A percentile compares a stretch with the other conserved stretches of the same genome.
These are phyloP conservation scores for Zoroaster sp. DNA, from an alignment of 53 echinoderm and acorn worm genomes.

Conservation along the genomic window DNA sequence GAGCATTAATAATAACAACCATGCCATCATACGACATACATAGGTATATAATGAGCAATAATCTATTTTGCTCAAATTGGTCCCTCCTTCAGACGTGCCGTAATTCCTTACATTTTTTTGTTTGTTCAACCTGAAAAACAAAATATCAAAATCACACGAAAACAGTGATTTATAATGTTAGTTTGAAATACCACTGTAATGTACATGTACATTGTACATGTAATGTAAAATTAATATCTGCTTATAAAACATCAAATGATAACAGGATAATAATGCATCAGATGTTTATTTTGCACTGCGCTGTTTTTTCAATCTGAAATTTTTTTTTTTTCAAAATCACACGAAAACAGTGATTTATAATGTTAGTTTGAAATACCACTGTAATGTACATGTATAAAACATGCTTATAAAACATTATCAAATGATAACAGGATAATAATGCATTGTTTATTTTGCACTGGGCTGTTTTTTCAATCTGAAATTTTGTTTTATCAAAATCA, in stretches of 20 bases:
- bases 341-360: background rate
- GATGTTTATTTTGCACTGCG: background rate
- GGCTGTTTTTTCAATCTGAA: background rate
- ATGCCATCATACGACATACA: too few relatives aligned
- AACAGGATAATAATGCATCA: background rate
- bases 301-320: background rate
- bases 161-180: background rate
- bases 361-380: background rate
- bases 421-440: background rate
- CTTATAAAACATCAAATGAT: background rate
- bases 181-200: background rate
- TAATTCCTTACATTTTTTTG: background rate
- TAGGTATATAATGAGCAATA: too few relatives aligned
- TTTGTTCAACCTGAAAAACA: background rate
- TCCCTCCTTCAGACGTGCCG: background rate
- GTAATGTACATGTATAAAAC: background rate
- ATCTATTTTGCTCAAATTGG: too few relatives aligned
- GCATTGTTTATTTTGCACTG: background rate
- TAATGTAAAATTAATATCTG: background rate
- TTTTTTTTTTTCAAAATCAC: background rate
- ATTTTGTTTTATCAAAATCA: background rate
- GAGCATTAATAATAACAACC: too few relatives aligned
- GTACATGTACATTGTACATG: background rate
- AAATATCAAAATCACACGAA: background rate
- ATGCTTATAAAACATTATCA: background rate